Conservation (phyloP, 2,113 vertebrate species). For the Eolophus roseicapilla region DNA sequence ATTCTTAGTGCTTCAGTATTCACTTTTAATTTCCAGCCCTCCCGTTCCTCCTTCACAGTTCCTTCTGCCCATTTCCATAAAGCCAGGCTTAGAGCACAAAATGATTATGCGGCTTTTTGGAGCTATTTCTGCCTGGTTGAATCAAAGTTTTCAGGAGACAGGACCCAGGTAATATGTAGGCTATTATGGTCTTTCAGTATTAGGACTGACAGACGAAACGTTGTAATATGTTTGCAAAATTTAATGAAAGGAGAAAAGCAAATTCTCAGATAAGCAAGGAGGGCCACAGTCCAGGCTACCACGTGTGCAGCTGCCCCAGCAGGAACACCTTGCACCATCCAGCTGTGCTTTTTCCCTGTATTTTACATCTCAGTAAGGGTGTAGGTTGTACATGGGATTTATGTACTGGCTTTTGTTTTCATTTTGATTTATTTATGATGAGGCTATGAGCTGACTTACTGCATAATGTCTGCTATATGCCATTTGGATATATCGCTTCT, state of each 20-base stretch:
- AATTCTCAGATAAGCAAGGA: constrained; percentile 37
- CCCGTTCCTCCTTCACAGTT: neutral
- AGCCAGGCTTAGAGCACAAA: neutral
- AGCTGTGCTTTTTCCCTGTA: neutral
- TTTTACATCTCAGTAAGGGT: constrained; percentile 9
- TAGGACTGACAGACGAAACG: constrained; percentile 50
- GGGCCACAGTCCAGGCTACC: neutral
- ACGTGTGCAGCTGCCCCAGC: neutral
- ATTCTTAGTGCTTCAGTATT: no score
- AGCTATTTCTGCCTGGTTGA: neutral
- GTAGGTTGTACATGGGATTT: constrained; percentile 19
- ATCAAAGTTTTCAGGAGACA: constrained; percentile 32
- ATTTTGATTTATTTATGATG: constrained; percentile 67
- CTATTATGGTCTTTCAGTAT: constrained; percentile 1
- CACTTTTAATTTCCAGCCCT: neutral
- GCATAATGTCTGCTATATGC: constrained; percentile 49
- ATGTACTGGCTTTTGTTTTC: constrained; percentile 61
- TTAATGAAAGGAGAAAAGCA: constrained; percentile 60
- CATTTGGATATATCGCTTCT: constrained; percentile 52
- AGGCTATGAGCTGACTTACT: constrained; percentile 40
- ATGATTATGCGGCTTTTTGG: neutral
- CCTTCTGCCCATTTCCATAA: neutral
- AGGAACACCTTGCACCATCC: neutral
- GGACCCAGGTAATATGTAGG: neutral
- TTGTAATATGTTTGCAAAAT: constrained; percentile 45